phyloP scores from a whole-genome alignment of 2,888 invertebrate species.

The Scaptomyza caliginosa region DNA sequence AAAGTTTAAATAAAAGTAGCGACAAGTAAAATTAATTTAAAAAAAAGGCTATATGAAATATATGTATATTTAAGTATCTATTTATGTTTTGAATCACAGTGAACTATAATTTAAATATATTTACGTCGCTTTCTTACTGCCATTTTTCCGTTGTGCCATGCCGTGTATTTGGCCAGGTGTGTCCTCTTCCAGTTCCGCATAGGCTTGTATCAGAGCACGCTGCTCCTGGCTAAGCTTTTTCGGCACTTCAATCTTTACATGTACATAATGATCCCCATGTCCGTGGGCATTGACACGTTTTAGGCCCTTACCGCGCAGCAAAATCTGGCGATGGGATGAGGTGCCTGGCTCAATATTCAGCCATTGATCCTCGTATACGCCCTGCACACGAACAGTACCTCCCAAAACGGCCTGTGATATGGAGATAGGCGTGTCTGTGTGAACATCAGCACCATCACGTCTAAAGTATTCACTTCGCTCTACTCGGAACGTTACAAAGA shows the following conservation, averaged over 20 bases:
- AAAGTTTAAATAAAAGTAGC: conserved; percentile 4
- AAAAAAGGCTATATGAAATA: too few species aligned
- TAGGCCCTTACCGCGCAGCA: conserved; percentile 95
- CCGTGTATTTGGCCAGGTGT: conserved; percentile 97
- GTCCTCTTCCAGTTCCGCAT: conserved; percentile 95
- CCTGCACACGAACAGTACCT: conserved; percentile 95
- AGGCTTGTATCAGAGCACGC: conserved; percentile 92
- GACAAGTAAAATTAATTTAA: too few species aligned
- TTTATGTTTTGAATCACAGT: conserved; percentile 1
- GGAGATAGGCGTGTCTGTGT: conserved; percentile 96
- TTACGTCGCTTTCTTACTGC: conserved; percentile 86
- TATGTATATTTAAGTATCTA: background rate
- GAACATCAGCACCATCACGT: conserved; percentile 97
- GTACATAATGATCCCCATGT: conserved; percentile 98
- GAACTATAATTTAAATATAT: conserved; percentile 40
- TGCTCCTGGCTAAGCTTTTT: conserved; percentile 91
- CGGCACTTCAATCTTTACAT: conserved; percentile 95
- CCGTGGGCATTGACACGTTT: conserved; percentile 95
- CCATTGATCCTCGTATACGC: conserved; percentile 97
- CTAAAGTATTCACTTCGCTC: conserved; percentile 94
- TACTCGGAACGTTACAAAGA: conserved; percentile 96
- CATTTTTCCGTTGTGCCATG: conserved; percentile 90
- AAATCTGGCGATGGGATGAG: conserved; percentile 94
- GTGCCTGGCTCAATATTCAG: conserved; percentile 95
- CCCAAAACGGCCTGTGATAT: conserved; percentile 96